Evolutionary conservation across 2,113 vertebrate genomes (phyloP), one percentile per base, ranked within the genome.

Genomic region (Halcyon senegalensis): DNA sequence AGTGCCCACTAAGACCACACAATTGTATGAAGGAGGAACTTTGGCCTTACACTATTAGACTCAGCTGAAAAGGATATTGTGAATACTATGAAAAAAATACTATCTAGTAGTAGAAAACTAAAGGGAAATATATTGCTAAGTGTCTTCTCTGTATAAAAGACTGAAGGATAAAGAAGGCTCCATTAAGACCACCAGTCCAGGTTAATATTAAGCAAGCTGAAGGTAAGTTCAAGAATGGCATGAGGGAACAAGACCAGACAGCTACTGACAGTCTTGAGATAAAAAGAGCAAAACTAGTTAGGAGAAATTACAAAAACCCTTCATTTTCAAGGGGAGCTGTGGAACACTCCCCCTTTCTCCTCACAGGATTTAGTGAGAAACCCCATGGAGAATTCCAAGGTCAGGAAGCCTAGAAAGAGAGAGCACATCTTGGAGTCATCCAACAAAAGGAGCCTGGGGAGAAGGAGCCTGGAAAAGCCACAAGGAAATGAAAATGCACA

Each of bases 31-130:
- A 84, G 77, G 69, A 77, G 23, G 27, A 84, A 69, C 25, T 93
- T 62, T 33, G 69, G 30, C 35, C 33, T 53, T 48, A 87, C 28
- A 62, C 17, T 74, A 20, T 50, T 7, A n/a, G 31, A 41, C 16
- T 81, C 4, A 1, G 20, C 11, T 58, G 35, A 58, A 91, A 13
- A 0, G 0, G 5, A 62, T 19, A 73, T 5, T 51, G 13, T 55
- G 9, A 88, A 58, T 30, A 83, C 17, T 30, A 39, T 31, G 27
- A 64, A 63, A 82, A 82, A 76, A 70, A 11, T 33, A 16, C 14
- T n/a, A 25, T 9, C 28, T 50, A 85, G 51, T 23, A 82, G 18
- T 24, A 72, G 6, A 78, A n/a, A 90, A 67, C 28, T 59, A 55
- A 75, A 75, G 53, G 23, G 50, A 92, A 82, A 72, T 59, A 63